Evolutionary conservation across 2,888 invertebrate genomes (phyloP), one percentile per base, ranked within the genome.

Genomic region (Xanthorhoe spadicearia): DNA sequence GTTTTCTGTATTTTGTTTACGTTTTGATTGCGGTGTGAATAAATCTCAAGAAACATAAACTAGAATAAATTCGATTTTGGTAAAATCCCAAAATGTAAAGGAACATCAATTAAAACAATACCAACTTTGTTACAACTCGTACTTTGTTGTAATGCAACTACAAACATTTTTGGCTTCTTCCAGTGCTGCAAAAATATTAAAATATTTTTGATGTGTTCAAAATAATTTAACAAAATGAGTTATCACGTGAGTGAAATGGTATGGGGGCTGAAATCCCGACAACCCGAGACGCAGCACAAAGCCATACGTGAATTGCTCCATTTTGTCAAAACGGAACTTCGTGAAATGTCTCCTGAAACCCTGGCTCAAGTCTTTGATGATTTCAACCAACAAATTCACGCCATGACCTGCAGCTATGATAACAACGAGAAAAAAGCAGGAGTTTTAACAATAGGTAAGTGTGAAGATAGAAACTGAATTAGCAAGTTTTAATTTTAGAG

Each of bases 371-470:
- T 98, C 79, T 95, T 99, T 84, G 99, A 99, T 83, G 97, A 98
- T 72, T 98, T 99, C 81, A 98, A 98, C 85, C 97, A 98, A 84
- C 97, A 98, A 80, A 98, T 99, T 73, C 98, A 97, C 84, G 96
- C 97, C 81, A 96, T 99, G 96, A 98, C 98, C 4, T 97, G 97
- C 18, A 97, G 98, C 76, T 95, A 96, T 43, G 98, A 99, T 85
- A 95, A 96, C 49, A 97, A 97, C 87, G 99, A 99, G 83, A 98
- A 97, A 83, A 98, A 98, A 91, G 99, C 98, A 63, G 99, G 98
- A 58, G 98, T 99, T 75, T 91, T 99, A 28, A 98, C 98, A 1
- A 99, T 99, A 82, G 96, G 97, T 96, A 85, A 43, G 38, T 43
- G 38, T 13, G 13, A 43, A 9, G 3, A 43, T 13, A 43, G 2